Conservation (phyloP, 2,888 invertebrate species). For the Drosophila helvetica region DNA sequence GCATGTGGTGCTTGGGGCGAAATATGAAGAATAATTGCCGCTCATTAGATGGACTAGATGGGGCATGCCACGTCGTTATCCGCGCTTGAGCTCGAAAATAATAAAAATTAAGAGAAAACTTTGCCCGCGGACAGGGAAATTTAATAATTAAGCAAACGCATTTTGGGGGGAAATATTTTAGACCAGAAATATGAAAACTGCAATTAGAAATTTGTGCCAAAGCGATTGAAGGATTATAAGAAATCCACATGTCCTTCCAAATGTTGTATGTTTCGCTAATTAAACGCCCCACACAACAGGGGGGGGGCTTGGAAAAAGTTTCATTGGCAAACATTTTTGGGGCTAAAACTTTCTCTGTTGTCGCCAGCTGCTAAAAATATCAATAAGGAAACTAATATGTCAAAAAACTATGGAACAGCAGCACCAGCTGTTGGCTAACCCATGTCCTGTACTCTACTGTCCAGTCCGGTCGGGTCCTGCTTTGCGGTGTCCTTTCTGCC, state of each 20-base stretch:
- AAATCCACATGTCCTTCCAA: constrained; percentile 7
- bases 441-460: constrained; percentile 14
- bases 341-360: constrained; percentile 54
- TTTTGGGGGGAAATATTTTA: no score
- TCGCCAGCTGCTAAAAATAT: constrained; percentile 71
- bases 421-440: constrained; percentile 45
- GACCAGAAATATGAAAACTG: constrained; percentile 4
- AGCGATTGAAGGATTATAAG: constrained; percentile 11
- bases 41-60: constrained; percentile 53
- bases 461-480: constrained; percentile 4
- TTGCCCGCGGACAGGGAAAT: constrained; percentile 48
- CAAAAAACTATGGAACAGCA: constrained; percentile 54
- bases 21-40: constrained; percentile 59
- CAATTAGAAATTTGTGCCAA: constrained; percentile 34
- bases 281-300: constrained; percentile 58
- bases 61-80: constrained; percentile 46
- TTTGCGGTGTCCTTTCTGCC: constrained; percentile 14
- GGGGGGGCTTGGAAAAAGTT: constrained; percentile 56
- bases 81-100: constrained; percentile 6
- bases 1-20: constrained; percentile 8
- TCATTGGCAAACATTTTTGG: constrained; percentile 16
- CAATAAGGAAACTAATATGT: constrained; percentile 81
- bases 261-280: constrained; percentile 58
- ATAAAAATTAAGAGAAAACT: constrained; percentile 28
- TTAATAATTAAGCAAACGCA: no score